Conservation (phyloP, 37 sponge, comb jelly and placozoan species). For the Cliona cf. orientalis region DNA sequence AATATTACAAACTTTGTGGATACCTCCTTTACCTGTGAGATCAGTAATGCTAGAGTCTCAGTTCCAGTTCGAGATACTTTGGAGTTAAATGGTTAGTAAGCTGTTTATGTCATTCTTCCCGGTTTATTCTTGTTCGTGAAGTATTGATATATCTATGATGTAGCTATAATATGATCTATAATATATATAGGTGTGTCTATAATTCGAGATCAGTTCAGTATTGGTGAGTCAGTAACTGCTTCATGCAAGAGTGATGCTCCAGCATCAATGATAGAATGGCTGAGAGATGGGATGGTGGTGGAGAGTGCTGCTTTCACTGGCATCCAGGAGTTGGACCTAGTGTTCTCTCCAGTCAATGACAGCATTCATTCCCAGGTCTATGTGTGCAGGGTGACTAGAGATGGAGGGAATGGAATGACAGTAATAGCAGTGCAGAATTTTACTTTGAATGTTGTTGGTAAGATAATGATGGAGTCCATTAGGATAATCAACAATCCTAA, state of each 20-base stretch:
- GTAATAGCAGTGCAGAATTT: background rate
- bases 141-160: too few relatives aligned
- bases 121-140: too few relatives aligned
- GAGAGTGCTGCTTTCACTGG: too few relatives aligned
- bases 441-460: slow-evolving; percentile 7
- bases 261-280: slow-evolving; percentile 8
- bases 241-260: slow-evolving; percentile 5
- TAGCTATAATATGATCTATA: too few relatives aligned
- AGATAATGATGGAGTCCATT: background rate
- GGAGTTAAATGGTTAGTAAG: slow-evolving; percentile 16
- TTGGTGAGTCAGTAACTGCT: background rate
- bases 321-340: too few relatives aligned
- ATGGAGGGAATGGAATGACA: too few relatives aligned
- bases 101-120: background rate
- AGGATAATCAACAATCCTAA: too few relatives aligned
- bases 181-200: slow-evolving; percentile 13
- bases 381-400: background rate
- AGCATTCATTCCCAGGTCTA: too few relatives aligned
- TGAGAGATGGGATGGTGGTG: too few relatives aligned
- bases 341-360: too few relatives aligned
- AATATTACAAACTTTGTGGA: slow-evolving; percentile 3
- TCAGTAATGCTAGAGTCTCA: background rate
- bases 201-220: background rate
- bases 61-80: background rate
- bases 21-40: slow-evolving; percentile 1